phyloP scores from a whole-genome alignment of 1,140 invertebrate species.

The Lamellibrachia luymesi region DNA sequence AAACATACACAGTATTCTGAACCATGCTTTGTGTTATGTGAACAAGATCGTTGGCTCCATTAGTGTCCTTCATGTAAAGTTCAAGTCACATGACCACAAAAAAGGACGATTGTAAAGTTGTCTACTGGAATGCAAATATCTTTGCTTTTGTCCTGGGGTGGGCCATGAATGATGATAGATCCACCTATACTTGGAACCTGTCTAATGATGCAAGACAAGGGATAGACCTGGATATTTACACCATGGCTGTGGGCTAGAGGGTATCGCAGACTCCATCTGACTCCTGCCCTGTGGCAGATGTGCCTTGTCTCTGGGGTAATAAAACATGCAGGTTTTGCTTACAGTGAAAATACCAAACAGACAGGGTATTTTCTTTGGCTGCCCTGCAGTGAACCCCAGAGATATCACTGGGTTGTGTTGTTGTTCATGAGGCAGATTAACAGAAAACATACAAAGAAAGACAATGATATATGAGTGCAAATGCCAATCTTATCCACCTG shows the following conservation, averaged over 20 bases:
- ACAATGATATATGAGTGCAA: background rate
- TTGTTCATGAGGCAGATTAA: background rate
- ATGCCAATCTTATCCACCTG: background rate
- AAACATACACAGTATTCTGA: background rate
- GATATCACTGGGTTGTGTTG: background rate
- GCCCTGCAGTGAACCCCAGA: background rate
- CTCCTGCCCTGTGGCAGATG: background rate
- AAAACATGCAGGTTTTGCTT: slow-evolving; percentile 5
- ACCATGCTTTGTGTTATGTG: background rate
- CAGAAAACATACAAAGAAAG: background rate
- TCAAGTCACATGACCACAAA: background rate
- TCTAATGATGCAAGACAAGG: background rate
- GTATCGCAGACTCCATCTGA: background rate
- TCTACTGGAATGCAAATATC: background rate
- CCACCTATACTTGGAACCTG: background rate
- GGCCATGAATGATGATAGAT: background rate
- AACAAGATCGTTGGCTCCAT: background rate
- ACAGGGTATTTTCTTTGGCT: background rate
- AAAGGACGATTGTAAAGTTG: background rate
- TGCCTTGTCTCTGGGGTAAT: background rate
- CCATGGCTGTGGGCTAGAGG: background rate
- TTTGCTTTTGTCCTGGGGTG: background rate
- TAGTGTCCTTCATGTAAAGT: background rate
- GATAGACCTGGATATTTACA: background rate
- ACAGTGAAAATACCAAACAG: background rate